Evolutionary conservation across 2,888 invertebrate species (phyloP).

Genomic region (Poecilobothrus nobilitatus): DNA sequence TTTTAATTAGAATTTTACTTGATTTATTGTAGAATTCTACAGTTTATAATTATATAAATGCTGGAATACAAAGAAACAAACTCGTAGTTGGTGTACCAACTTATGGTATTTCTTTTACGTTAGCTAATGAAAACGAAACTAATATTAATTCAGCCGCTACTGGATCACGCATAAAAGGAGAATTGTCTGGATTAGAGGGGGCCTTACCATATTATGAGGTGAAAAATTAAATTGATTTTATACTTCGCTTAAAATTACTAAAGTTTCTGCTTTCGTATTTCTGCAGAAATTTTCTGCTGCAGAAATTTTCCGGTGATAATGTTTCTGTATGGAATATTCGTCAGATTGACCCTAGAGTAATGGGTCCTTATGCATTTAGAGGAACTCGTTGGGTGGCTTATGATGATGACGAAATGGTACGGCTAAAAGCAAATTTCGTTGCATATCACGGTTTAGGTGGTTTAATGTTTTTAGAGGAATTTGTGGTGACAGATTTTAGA

Average conservation of each 20-base stretch:
- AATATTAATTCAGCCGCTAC: not conserved
- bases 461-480: not conserved
- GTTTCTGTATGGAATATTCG: not conserved
- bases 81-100: not conserved
- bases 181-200: not conserved
- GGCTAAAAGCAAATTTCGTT: not conserved
- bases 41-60: not conserved
- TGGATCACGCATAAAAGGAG: not conserved
- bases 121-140: not conserved
- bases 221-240: not conserved
- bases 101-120: not conserved
- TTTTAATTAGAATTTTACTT: not conserved
- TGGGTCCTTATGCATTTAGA: not conserved
- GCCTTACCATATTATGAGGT: not conserved
- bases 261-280: not conserved
- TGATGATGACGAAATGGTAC: not conserved
- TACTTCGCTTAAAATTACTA: not conserved
- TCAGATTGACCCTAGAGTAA: not conserved
- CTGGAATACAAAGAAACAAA: not conserved
- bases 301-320: not conserved
- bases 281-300: too few species aligned
- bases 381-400: not conserved
- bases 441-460: not conserved
- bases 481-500: slow-evolving; percentile 1
- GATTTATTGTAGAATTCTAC: not conserved